Base-by-base conservation (phyloP, 2,888 invertebrate genomes). In the Philereme transversata region DNA sequence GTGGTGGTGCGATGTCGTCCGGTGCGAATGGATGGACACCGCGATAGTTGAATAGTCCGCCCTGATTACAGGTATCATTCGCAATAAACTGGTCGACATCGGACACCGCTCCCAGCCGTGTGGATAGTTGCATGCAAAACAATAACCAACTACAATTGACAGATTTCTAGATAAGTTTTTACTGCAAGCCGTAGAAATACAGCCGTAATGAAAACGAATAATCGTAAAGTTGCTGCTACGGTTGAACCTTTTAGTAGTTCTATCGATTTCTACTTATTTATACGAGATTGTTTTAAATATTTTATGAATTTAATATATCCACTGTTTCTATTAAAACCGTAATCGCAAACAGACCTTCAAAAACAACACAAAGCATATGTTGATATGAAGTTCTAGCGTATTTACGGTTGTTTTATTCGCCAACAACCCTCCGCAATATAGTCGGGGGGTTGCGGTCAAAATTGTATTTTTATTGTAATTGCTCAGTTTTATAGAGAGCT, bases 401-500 rank as follows among this genome's bases (percentile, higher is more conserved):
- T 86, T 83, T 83, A 86, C 78, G 76, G 78, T 77, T 76, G 80
- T 77, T 86, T 88, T 89, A 89, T 90, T 90, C 76, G 90, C 91
- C 76, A 88, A 87, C 86, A 83, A 87, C 88, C 89, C 82, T 83
- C 79, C 59, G 68, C 62, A 62, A 73, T 76, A 74, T 81, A 75
- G 75, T 73, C 76, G 47, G 79, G 82, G 90, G 90, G 91, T 86
- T 89, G 90, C 77, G 87, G 88, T 88, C 84, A 81, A 89, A 90
- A 91, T 90, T 90, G 89, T 91, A 90, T 91, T 91, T 91, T 91
- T 91, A 92, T 91, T 90, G 86, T 91, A 91, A 92, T 89, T 82
- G 87, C 85, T 81, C 75, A 78, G 78, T 83, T 87, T 86, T 84
- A 87, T 88, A 80, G 83, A 84, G 83, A 83, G 74, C 79, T 79